Conservation (phyloP, 2,888 invertebrate species). For the Mythimna pallens region DNA sequence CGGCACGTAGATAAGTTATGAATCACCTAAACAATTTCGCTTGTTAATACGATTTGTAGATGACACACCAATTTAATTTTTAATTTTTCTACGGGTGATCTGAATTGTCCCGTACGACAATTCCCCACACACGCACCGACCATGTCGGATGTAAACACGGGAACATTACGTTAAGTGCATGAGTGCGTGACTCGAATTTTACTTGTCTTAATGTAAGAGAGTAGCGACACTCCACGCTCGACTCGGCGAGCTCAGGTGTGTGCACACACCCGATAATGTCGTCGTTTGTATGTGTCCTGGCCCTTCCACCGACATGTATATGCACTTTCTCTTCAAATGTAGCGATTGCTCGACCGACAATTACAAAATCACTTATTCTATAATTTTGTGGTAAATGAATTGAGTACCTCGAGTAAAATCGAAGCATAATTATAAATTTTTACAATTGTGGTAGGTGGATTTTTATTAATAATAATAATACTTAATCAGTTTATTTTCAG, state of each 20-base stretch:
- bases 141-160: conserved; percentile 1
- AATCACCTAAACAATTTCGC: background rate
- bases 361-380: background rate
- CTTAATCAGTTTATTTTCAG: no score
- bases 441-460: background rate
- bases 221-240: background rate
- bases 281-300: conserved; percentile 11
- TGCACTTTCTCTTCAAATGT: conserved; percentile 5
- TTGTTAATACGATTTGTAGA: background rate
- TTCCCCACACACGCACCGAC: background rate
- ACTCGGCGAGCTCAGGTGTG: background rate
- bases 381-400: background rate
- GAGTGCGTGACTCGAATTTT: conserved; percentile 28
- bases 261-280: background rate
- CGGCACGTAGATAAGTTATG: background rate
- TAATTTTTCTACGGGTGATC: background rate
- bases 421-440: background rate
- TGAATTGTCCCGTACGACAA: background rate
- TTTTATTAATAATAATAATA: no score
- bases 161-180: conserved; percentile 34
- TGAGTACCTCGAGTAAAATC: background rate
- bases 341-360: background rate
- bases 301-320: background rate
- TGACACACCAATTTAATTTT: background rate
- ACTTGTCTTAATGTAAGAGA: background rate